Conservation (phyloP, 2,797 vertebrate genomes). For the Mallotus villosus region DNA sequence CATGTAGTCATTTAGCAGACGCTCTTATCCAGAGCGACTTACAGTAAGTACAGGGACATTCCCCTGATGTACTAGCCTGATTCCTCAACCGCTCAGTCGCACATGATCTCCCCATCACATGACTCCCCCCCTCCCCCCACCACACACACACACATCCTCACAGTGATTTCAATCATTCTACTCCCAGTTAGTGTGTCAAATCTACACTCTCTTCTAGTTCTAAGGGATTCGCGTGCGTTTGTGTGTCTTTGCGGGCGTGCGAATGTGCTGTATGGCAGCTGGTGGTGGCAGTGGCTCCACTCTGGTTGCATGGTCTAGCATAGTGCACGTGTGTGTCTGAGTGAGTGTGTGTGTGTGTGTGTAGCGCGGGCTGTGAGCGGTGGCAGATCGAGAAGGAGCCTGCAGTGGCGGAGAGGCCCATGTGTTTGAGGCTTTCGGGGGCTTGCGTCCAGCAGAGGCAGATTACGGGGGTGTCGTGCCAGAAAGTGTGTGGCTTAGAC, state of each 20-base stretch:
- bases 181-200: background rate
- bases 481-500: constrained; percentile 74
- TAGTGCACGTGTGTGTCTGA: background rate
- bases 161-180: background rate
- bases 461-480: constrained; percentile 75
- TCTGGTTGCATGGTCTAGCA: background rate
- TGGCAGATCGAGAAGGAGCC: background rate
- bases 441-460: constrained; percentile 56
- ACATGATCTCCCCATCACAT: too few species aligned
- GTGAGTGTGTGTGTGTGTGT: constrained; percentile 10
- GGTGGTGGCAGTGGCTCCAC: background rate
- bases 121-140: too few species aligned
- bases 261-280: background rate
- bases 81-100: too few species aligned
- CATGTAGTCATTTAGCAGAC: too few species aligned
- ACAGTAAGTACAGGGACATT: too few species aligned
- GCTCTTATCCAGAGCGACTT: too few species aligned
- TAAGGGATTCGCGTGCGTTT: background rate
- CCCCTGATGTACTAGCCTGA: too few species aligned
- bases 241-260: background rate
- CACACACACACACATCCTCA: background rate
- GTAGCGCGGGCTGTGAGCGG: background rate
- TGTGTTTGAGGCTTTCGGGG: constrained; percentile 70
- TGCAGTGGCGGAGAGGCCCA: constrained; percentile 47
- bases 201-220: background rate